Base-by-base conservation (phyloP, 2,797 vertebrate genomes). In the Eulemur mongoz region DNA sequence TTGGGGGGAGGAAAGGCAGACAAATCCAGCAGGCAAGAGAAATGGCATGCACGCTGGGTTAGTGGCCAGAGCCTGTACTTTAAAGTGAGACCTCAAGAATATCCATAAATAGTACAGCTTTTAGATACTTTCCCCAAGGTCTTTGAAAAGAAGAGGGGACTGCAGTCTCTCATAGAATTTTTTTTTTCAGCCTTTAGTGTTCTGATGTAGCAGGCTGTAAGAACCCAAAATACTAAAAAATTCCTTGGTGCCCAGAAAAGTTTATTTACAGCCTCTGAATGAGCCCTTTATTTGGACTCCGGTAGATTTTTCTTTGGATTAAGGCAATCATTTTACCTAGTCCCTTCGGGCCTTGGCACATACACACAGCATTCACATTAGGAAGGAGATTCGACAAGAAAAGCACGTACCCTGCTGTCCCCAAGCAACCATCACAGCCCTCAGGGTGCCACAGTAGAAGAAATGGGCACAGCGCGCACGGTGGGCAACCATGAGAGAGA, bases 161-260 rank as follows among this genome's bases (percentile, higher is more conserved):
- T 9, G 0, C 0, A 11, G 32, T 43, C 25, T 32, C 50, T 22
- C 43, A 38, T 0, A 30, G n/a, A 63, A 65, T 45, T 69, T 54
- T 11, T 45, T 45, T 89, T 85, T 67, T 69, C 35, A 89, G 54
- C 35, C 17, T 35, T 4, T 63, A 80, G 11, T 30, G 90, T 87
- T 92, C 92, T 95, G n/a, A 63, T 50, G 20, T 30, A 61, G 61
- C 45, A 75, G 45, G 15, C 65, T 30, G 1, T 92, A 84, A 92
- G 54, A 88, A 82, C 92, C 85, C 54, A 69, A 95, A 92, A 82
- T 76, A 67, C 52, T 73, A 25, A 72, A 88, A 70, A 25, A 76
- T 43, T 61, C 61, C 76, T 67, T 80, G 30, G 38, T 65, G 73
- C 65, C 72, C 50, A 63, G 54, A 84, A 82, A 84, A 50, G 30